Evolutionary conservation across 2,797 vertebrate species (phyloP).

Genomic region (Myotis planiceps): DNA sequence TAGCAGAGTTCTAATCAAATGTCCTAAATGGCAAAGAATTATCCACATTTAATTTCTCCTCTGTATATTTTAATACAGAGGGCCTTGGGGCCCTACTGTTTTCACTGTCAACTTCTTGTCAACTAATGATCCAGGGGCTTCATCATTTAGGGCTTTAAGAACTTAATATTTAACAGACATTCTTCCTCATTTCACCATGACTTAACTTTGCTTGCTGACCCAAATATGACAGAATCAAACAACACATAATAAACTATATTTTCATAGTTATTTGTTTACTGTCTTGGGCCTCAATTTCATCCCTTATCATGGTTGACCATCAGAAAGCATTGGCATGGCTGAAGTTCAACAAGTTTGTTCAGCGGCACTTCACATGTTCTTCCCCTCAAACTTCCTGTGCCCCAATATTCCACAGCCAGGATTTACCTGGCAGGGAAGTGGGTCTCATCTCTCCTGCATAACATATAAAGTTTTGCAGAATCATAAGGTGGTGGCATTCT

Average conservation of each 20-base stretch:
- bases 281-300: background rate
- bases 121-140: background rate
- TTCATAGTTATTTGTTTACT: constrained; percentile 14
- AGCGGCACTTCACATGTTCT: background rate
- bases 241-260: background rate
- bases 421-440: background rate
- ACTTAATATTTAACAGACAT: background rate
- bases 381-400: background rate
- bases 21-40: background rate
- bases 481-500: background rate
- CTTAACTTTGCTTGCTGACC: background rate
- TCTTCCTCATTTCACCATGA: background rate
- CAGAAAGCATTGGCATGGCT: background rate
- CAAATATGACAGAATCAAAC: background rate
- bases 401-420: background rate
- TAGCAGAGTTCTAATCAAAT: constrained; percentile 9
- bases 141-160: background rate
- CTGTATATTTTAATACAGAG: background rate
- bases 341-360: background rate
- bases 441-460: background rate
- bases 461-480: background rate
- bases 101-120: background rate
- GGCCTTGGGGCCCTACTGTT: background rate
- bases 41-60: background rate
- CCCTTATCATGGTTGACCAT: no score